Percentiles rank a stretch among this genome's conserved stretches.
These are phyloP conservation scores for Coelopa frigida DNA, from an alignment of 1,140 invertebrate species.

Conservation along the genomic window DNA sequence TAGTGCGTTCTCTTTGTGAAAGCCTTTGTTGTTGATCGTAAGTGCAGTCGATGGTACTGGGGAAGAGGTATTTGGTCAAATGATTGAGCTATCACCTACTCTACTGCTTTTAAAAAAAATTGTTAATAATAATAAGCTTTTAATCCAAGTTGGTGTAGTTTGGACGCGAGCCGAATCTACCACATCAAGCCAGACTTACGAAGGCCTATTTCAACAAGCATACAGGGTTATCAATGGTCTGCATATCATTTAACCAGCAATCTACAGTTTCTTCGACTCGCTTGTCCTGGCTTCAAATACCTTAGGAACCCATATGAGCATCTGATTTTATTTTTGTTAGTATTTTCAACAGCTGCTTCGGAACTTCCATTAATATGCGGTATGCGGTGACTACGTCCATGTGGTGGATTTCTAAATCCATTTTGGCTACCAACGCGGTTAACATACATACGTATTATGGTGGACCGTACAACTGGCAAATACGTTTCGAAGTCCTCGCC, in stretches of 20 bases:
- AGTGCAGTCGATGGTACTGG: too few species aligned
- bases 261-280: neutral
- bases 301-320: neutral
- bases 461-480: too few species aligned
- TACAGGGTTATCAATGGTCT: neutral
- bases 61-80: too few species aligned
- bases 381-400: conserved; percentile 5
- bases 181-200: neutral
- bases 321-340: neutral
- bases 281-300: neutral
- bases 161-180: neutral
- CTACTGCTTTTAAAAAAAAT: too few species aligned
- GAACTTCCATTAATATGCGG: conserved; percentile 2
- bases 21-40: too few species aligned
- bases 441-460: too few species aligned
- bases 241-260: neutral
- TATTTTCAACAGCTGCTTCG: neutral
- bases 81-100: too few species aligned
- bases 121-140: too few species aligned
- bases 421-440: too few species aligned
- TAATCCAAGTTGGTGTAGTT: neutral
- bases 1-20: too few species aligned
- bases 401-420: conserved; percentile 9
- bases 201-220: conserved; percentile 5
- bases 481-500: too few species aligned